Conservation (phyloP, 2,888 invertebrate genomes). For the Helicoverpa assulta region DNA sequence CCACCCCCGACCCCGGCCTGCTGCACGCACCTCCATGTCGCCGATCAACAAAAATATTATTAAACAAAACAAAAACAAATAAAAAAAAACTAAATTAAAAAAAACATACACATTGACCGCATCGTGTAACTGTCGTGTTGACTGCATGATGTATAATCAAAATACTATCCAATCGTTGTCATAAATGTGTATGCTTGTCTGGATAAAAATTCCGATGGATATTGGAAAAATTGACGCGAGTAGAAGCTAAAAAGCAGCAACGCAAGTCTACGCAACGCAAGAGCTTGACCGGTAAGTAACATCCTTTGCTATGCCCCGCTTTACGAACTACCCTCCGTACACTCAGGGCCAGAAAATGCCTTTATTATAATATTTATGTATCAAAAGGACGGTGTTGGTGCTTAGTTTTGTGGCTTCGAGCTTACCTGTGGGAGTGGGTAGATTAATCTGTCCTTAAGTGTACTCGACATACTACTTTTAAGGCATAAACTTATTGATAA, state of each 20-base stretch:
- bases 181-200: constrained; percentile 86
- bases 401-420: constrained; percentile 72
- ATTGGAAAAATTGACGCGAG: constrained; percentile 78
- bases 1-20: constrained; percentile 86
- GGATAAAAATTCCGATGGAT: constrained; percentile 73
- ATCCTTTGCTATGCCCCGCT: constrained; percentile 86
- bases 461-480: constrained; percentile 69
- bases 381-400: constrained; percentile 60
- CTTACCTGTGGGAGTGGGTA: constrained; percentile 66
- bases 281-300: constrained; percentile 96
- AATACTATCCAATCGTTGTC: constrained; percentile 80
- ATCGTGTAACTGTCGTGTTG: constrained; percentile 89
- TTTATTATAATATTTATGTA: constrained; percentile 35
- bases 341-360: constrained; percentile 75
- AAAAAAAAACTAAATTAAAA: constrained; percentile 71
- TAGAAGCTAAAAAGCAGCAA: constrained; percentile 98
- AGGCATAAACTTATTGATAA: constrained; percentile 45
- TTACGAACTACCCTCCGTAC: constrained; percentile 74
- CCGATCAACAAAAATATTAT: constrained; percentile 81
- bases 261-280: constrained; percentile 93
- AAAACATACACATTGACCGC: constrained; percentile 85
- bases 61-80: constrained; percentile 61
- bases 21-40: constrained; percentile 88
- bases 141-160: constrained; percentile 89
- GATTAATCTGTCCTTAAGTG: constrained; percentile 77